Conservation (phyloP, 2,797 vertebrate species). For the Danio albolineatus region DNA sequence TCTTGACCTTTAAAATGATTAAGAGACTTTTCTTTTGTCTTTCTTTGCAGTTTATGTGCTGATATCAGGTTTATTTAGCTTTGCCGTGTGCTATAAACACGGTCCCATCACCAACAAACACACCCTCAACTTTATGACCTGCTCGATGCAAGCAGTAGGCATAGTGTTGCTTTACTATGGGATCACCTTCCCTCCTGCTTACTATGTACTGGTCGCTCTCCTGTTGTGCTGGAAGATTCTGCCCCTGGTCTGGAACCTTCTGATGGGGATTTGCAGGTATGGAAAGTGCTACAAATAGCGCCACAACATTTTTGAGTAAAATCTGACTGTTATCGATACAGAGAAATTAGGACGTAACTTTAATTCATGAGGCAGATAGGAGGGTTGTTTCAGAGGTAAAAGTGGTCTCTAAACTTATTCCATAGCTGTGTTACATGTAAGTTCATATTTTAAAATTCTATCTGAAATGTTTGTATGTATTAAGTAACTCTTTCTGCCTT, state of each 20-base stretch:
- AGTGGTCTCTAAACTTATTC: too few species aligned
- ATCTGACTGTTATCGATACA: background rate
- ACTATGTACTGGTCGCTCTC: conserved; percentile 65
- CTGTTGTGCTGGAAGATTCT: conserved; percentile 69
- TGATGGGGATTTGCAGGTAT: conserved; percentile 67
- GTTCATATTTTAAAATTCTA: too few species aligned
- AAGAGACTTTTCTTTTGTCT: background rate
- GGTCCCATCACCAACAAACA: conserved; percentile 72
- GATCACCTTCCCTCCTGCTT: conserved; percentile 69
- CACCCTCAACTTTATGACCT: conserved; percentile 69
- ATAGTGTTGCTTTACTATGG: conserved; percentile 76
- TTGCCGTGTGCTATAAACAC: conserved; percentile 76
- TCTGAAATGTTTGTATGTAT: background rate
- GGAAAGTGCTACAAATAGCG: background rate
- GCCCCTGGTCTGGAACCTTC: conserved; percentile 31
- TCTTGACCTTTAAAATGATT: background rate
- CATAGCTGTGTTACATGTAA: too few species aligned
- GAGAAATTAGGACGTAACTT: too few species aligned
- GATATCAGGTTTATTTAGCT: conserved; percentile 72
- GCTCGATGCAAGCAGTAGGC: conserved; percentile 71
- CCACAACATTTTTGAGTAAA: background rate
- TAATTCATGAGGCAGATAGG: background rate
- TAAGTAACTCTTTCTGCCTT: background rate
- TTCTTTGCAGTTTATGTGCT: conserved; percentile 74
- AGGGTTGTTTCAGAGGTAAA: background rate